These are phyloP conservation scores for Bemisia tabaci DNA, from an alignment of 1,140 invertebrate species.

Conservation along the genomic window DNA sequence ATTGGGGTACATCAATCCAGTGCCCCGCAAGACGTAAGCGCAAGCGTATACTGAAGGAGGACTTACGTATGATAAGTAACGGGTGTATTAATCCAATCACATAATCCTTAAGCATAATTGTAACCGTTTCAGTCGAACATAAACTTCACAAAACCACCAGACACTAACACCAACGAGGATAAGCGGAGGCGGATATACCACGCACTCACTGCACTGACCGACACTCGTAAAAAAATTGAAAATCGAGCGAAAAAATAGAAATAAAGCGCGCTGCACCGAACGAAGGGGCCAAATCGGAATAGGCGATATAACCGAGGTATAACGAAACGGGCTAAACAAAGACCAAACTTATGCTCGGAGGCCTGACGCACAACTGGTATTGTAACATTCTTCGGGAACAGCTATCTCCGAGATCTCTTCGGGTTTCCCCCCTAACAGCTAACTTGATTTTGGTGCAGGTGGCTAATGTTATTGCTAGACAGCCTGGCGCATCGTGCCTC, in stretches of 20 bases:
- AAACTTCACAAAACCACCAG: not conserved
- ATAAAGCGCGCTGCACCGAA: too few relatives aligned
- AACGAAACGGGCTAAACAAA: too few relatives aligned
- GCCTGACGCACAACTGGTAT: not conserved
- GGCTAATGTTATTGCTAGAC: not conserved
- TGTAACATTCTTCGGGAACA: not conserved
- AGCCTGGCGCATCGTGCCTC: not conserved
- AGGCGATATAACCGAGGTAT: too few relatives aligned
- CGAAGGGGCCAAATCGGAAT: too few relatives aligned
- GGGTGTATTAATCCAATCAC: not conserved
- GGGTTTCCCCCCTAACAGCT: not conserved
- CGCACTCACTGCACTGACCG: too few relatives aligned
- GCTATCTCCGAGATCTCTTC: not conserved
- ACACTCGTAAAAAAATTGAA: too few relatives aligned
- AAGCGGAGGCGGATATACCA: too few relatives aligned
- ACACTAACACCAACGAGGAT: too few relatives aligned
- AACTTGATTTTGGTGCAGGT: not conserved
- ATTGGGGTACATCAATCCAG: too few relatives aligned
- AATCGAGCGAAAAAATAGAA: too few relatives aligned
- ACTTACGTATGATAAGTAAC: not conserved
- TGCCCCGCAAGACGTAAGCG: too few relatives aligned
- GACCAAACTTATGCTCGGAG: not conserved
- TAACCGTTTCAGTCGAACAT: not conserved
- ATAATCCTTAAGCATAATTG: not conserved
- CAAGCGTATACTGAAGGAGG: too few relatives aligned